These are phyloP conservation scores for Rachycentron canadum DNA, from an alignment of 2,797 vertebrate species.

Conservation along the genomic window DNA sequence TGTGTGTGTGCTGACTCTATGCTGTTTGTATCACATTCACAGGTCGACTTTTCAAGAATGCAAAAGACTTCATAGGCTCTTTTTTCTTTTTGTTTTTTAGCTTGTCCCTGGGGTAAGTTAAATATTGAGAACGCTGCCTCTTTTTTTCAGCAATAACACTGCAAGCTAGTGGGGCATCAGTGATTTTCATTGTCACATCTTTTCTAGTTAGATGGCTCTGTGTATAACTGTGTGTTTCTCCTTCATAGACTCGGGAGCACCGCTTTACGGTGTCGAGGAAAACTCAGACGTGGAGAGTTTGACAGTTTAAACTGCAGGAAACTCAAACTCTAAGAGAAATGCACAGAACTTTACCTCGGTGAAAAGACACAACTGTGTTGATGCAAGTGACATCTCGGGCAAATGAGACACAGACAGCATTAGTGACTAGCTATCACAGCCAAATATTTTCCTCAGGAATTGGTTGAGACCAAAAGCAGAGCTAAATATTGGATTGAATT, in stretches of 20 bases:
- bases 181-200: constrained; percentile 68
- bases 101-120: constrained; percentile 47
- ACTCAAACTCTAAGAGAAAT: constrained; percentile 11
- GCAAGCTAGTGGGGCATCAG: constrained; percentile 48
- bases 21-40: constrained; percentile 39
- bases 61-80: constrained; percentile 41
- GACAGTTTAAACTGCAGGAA: constrained; percentile 35
- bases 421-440: background rate
- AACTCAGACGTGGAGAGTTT: constrained; percentile 37
- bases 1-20: constrained; percentile 25
- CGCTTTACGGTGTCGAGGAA: constrained; percentile 24
- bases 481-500: background rate
- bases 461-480: background rate
- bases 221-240: constrained; percentile 53
- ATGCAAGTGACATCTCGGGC: background rate
- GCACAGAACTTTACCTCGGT: background rate
- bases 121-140: constrained; percentile 53
- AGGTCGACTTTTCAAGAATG: constrained; percentile 63
- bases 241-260: constrained; percentile 53
- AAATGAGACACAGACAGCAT: constrained; percentile 14
- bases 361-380: constrained; percentile 6
- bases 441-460: constrained; percentile 2
- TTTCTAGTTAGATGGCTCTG: constrained; percentile 56
- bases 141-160: constrained; percentile 52
- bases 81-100: constrained; percentile 13